phyloP scores from a whole-genome alignment of 2,888 invertebrate genomes.

The Flexamia atlantica region DNA sequence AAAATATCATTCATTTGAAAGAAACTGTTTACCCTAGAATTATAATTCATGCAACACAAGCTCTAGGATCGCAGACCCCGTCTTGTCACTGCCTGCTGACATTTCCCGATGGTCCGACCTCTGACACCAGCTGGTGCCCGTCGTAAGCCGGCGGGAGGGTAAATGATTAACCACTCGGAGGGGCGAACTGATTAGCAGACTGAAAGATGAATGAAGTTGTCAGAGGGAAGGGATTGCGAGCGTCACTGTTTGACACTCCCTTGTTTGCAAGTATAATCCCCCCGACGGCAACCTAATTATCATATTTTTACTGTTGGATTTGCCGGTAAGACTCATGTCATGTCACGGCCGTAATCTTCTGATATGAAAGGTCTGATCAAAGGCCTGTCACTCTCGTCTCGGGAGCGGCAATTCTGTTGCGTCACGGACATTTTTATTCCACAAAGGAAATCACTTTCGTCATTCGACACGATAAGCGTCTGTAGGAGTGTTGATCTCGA shows the following conservation, averaged over 20 bases:
- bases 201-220: constrained; percentile 53
- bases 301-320: constrained; percentile 49
- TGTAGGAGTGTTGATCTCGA: neutral
- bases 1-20: too few species aligned
- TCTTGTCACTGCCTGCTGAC: neutral
- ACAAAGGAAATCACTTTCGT: constrained; percentile 49
- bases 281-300: constrained; percentile 29
- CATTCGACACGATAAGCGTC: constrained; percentile 19
- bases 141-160: neutral
- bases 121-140: neutral
- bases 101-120: neutral
- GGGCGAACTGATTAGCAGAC: constrained; percentile 38
- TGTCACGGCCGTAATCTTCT: constrained; percentile 35
- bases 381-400: neutral
- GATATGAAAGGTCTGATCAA: constrained; percentile 44
- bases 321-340: constrained; percentile 46
- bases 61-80: too few species aligned
- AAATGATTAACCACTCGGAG: constrained; percentile 27
- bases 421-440: constrained; percentile 5
- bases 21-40: too few species aligned
- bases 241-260: constrained; percentile 40
- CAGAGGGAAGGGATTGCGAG: constrained; percentile 34
- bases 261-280: constrained; percentile 50
- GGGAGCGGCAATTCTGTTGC: constrained; percentile 11
- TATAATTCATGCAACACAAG: too few species aligned